These are phyloP conservation scores for Phymorhynchus buccinoides DNA, from an alignment of 1,140 invertebrate genomes.

Conservation along the genomic window DNA sequence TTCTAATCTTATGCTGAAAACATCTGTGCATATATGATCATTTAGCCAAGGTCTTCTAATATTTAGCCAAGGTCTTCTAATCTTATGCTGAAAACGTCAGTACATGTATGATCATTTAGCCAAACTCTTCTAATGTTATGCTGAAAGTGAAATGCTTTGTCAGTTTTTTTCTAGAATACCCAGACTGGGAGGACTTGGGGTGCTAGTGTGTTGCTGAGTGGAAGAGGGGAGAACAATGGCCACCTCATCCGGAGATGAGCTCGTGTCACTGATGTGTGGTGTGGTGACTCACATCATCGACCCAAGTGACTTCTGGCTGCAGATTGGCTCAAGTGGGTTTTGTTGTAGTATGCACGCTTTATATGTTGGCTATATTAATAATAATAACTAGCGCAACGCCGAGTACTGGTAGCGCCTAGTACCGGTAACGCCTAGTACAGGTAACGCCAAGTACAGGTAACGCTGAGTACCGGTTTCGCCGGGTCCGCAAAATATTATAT, in stretches of 20 bases:
- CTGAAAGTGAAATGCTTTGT: too few species aligned
- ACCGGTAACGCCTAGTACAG: too few species aligned
- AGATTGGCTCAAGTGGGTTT: conserved; percentile 49
- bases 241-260: not conserved
- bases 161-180: not conserved
- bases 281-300: conserved; percentile 50
- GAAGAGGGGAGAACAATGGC: not conserved
- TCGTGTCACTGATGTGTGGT: conserved; percentile 31
- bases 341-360: not conserved
- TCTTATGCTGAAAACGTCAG: not conserved
- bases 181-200: not conserved
- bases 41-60: not conserved
- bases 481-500: too few species aligned
- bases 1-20: too few species aligned
- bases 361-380: too few species aligned
- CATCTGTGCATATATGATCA: too few species aligned
- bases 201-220: too few species aligned
- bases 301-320: conserved; percentile 52
- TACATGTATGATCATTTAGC: not conserved
- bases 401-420: too few species aligned
- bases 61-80: not conserved
- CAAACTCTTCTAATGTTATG: not conserved
- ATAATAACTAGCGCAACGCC: too few species aligned
- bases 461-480: too few species aligned
- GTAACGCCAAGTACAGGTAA: too few species aligned